Evolutionary conservation across 2,113 vertebrate species (phyloP).

Genomic region (Aldabrachelys gigantea): DNA sequence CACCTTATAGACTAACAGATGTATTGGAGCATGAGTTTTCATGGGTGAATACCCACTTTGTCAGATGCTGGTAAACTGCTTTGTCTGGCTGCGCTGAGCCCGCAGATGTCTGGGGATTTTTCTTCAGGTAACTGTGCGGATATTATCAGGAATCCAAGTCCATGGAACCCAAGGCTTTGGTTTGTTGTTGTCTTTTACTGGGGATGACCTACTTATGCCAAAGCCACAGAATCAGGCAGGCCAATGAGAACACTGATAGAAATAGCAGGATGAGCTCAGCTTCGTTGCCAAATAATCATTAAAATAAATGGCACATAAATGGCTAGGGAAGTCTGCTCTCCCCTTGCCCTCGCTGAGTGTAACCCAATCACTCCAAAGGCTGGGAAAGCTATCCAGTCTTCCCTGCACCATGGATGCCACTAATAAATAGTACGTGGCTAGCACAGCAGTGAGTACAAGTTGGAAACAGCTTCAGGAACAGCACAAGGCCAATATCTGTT

Average conservation of each 20-base stretch:
- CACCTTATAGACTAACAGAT: too few relatives aligned
- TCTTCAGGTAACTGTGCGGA: neutral
- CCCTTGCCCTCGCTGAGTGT: too few relatives aligned
- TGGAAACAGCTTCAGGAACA: neutral
- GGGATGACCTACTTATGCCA: neutral
- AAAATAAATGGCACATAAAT: neutral
- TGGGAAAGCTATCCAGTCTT: neutral
- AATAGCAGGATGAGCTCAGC: neutral
- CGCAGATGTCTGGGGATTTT: neutral
- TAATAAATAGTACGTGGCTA: neutral
- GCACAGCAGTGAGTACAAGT: accelerated
- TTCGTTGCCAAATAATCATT: neutral
- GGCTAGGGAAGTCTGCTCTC: neutral
- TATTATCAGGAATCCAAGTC: neutral
- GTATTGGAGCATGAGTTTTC: too few relatives aligned
- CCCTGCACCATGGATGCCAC: neutral
- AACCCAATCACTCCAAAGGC: neutral
- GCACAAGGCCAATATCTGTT: accelerated
- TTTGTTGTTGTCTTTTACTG: neutral
- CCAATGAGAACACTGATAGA: neutral
- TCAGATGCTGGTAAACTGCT: neutral
- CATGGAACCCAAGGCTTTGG: neutral
- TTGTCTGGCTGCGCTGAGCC: accelerated
- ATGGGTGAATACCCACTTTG: too few relatives aligned
- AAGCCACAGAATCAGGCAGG: accelerated